Base-by-base conservation (phyloP, 2,888 invertebrate genomes). In the Oeneis ivallda region DNA sequence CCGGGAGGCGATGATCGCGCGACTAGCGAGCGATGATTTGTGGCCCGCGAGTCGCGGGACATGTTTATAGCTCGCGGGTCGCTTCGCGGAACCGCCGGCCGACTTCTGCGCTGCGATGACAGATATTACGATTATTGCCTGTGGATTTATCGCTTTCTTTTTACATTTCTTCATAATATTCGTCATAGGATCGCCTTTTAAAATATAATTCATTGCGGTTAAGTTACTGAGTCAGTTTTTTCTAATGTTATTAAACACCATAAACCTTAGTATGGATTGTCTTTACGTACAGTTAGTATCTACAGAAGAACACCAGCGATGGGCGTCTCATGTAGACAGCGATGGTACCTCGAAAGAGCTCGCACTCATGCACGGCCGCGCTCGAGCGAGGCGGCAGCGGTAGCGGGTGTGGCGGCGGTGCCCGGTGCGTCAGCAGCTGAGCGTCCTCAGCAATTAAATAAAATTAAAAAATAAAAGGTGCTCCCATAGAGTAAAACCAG, bases 1-100 rank as follows among this genome's bases (percentile, higher is more conserved):
- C 75, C 75, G 81, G 81, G 81, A 82, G 79, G 69, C 72, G 69
- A 71, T 68, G 67, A 43, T 57, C 56, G 63, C 68, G n/a, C n/a
- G n/a, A n/a, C n/a, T n/a, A n/a, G 60, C 64, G 68, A 43, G 54
- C 45, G 19, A 59, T 71, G 71, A 70, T 70, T 69, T 70, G 66
- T 68, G 65, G 62, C 61, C 54, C 37, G 57, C 47, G 66, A 37
- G 52, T 65, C 56, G 66, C 64, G 1, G 64, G 70, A 17, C 47
- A 9, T 17, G 47, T 47, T 47, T 17, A n/a, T 15, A 47, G 68
- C 69, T 49, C 61, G 68, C 60, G 11, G 11, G 50, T 52, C 65
- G 64, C 62, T 74, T 75, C 74, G 70, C 37, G 68, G 74, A 74
- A 75, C 68, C 66, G 56, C 62, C 58, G 66, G 66, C 17, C 34